phyloP scores from a whole-genome alignment of 2,888 invertebrate genomes.

The Acleris holmiana region DNA sequence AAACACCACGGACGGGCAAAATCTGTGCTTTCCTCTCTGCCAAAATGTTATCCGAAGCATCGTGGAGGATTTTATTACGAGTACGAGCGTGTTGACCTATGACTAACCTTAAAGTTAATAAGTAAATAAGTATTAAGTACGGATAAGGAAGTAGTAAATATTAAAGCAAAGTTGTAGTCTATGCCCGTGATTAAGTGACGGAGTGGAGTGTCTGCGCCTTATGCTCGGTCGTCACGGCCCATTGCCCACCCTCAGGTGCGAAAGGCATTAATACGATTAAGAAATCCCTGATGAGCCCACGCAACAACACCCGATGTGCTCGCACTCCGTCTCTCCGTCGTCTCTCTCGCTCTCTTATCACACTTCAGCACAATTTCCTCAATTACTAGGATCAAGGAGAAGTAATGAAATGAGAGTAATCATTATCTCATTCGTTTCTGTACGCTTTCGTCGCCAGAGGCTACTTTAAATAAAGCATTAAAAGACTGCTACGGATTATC shows the following conservation, averaged over 20 bases:
- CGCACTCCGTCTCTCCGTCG: conserved; percentile 34
- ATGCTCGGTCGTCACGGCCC: conserved; percentile 60
- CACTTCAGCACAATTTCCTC: conserved; percentile 79
- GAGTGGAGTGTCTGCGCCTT: conserved; percentile 50
- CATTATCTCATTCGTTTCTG: conserved; percentile 78
- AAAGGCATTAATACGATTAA: conserved; percentile 80
- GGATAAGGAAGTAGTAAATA: conserved; percentile 14
- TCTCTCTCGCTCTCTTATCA: conserved; percentile 57
- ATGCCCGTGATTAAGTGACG: conserved; percentile 48
- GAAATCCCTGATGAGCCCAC: conserved; percentile 69
- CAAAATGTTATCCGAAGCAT: conserved; percentile 23
- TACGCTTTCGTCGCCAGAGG: conserved; percentile 63
- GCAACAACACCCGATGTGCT: conserved; percentile 70
- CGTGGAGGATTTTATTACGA: conserved; percentile 12
- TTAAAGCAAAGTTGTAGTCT: conserved; percentile 40
- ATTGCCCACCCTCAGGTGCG: conserved; percentile 78
- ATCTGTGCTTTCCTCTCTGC: conserved; percentile 12
- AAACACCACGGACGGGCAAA: conserved; percentile 46
- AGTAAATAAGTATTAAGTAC: neutral
- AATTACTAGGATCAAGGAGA: conserved; percentile 81
- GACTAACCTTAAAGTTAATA: conserved; percentile 1
- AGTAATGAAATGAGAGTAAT: conserved; percentile 83
- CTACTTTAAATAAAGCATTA: conserved; percentile 74
- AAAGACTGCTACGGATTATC: conserved; percentile 82
- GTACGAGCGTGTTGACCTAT: conserved; percentile 4